Evolutionary conservation across 2,888 invertebrate genomes (phyloP), one percentile per base, ranked within the genome.

Genomic region (Trichogramma dendrolimi): DNA sequence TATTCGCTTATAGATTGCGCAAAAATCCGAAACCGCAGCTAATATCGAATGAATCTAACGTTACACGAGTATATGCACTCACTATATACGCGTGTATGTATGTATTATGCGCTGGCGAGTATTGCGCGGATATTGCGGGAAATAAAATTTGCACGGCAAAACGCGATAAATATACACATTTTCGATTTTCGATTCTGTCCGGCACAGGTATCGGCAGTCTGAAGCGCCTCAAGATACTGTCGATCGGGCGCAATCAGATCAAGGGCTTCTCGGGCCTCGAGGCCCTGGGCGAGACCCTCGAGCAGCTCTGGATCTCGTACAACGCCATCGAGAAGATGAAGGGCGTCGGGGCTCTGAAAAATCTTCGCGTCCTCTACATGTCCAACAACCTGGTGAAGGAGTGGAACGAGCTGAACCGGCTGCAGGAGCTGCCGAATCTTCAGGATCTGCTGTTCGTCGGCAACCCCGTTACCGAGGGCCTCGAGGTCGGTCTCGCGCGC

Each of bases 301-400:
- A 94, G 74, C 91, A 96, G 75, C 80, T 96, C 1, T 96, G 96
- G 96, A 87, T 96, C 47, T 96, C 96, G 0, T 96, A 96, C 76
- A 96, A 96, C 77, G 81, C 87, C 40, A 89, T 96, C 62, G 96
- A 96, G 73, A 96, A 95, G 80, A 81, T 94, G 65, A 96, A 96
- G 81, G 94, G 94, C 0, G 84, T 95, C 7, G 87, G 87, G 48
- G 86, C 86, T 0, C 82, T 96, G 75, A 89, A 88, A 72, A 93
- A 87, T 69, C 80, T 96, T 0, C 88, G 85, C 73, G 91, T 95
- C 0, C 80, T 93, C 2, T 91, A 92, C 71, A 87, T 93, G 82
- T 89, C 91, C 48, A 91, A 92, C 70, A 93, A 93, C 74, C 77
- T 87, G 39, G 88, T 96, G 0, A 92, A 92, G 73, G 96, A 96